phyloP scores from a whole-genome alignment of 2,113 vertebrate species.

The Neofelis nebulosa region DNA sequence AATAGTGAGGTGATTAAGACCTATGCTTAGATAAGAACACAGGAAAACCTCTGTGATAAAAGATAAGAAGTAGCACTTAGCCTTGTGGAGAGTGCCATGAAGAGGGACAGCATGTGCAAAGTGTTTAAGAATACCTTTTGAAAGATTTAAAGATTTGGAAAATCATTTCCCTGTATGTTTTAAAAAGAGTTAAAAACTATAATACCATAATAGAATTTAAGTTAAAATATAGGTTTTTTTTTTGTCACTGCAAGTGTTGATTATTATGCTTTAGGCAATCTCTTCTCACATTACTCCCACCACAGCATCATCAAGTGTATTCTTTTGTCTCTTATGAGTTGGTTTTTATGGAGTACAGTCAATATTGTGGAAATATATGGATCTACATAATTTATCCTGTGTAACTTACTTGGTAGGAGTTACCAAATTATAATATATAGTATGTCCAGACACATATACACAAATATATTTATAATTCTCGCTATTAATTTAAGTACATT shows the following conservation, averaged over 20 bases:
- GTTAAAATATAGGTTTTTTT: neutral
- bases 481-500: neutral
- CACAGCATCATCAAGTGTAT: neutral
- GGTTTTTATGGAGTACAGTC: neutral
- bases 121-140: neutral
- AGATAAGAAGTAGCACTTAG: neutral
- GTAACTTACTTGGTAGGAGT: neutral
- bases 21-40: neutral
- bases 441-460: neutral
- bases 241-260: neutral
- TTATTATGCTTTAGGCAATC: neutral
- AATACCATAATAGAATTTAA: neutral
- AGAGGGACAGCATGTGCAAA: neutral
- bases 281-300: neutral
- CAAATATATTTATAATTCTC: neutral
- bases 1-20: neutral
- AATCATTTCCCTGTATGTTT: neutral
- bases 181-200: neutral
- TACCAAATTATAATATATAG: neutral
- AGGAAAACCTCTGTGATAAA: neutral
- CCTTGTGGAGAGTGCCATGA: neutral
- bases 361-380: neutral
- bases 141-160: neutral
- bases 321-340: neutral
- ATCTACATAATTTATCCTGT: neutral